phyloP scores from a whole-genome alignment of 92 coral and sea anemone genomes.

The Heliopora coerulea region DNA sequence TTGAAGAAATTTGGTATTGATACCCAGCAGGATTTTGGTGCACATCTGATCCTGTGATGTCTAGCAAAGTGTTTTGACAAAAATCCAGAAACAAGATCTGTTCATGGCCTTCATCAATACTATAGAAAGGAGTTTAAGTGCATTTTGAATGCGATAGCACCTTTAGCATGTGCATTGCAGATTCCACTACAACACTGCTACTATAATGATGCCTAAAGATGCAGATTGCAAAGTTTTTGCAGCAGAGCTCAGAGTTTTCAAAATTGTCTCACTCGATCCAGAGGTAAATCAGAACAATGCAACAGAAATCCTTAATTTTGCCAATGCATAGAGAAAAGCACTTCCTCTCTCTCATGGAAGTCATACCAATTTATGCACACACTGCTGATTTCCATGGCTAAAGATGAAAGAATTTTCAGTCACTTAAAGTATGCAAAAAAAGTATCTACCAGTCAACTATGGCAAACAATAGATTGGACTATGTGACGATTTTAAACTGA shows the following conservation, averaged over 20 bases:
- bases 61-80: slow-evolving; percentile 5
- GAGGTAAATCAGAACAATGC: no score
- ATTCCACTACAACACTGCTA: not conserved
- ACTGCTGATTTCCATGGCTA: slow-evolving; percentile 2
- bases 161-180: slow-evolving; percentile 10
- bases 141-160: not conserved
- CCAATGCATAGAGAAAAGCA: no score
- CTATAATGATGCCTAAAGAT: slow-evolving; percentile 1
- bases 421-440: slow-evolving; percentile 10
- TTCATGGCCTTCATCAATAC: not conserved
- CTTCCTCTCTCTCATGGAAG: no score
- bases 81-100: slow-evolving; percentile 3
- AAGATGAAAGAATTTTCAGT: slow-evolving; percentile 29
- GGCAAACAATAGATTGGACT: slow-evolving; percentile 7
- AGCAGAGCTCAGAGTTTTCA: slow-evolving; percentile 4
- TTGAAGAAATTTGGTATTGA: not conserved
- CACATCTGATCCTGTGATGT: no score
- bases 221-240: slow-evolving; percentile 9
- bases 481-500: slow-evolving; percentile 14
- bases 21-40: no score
- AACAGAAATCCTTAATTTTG: no score
- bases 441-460: slow-evolving; percentile 19
- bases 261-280: no score
- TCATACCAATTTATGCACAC: not conserved
- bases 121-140: slow-evolving; percentile 13